Percentiles rank a stretch among this genome's conserved stretches.
Evolutionary conservation across 1,140 invertebrate genomes (phyloP).

Genomic region (Nasonia vitripennis): DNA sequence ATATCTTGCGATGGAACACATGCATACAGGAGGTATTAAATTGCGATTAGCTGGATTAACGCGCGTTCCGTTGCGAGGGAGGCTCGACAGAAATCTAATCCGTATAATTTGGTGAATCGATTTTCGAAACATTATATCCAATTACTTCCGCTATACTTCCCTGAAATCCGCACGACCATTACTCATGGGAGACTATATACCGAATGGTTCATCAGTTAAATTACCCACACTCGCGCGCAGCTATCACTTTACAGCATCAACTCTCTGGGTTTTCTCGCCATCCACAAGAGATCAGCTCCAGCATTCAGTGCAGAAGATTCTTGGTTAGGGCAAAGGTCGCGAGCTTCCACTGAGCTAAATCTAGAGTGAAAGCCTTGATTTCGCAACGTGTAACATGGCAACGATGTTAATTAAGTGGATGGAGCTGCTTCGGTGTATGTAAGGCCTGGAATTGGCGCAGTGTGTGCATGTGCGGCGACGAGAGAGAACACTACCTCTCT

Average conservation of each 20-base stretch:
- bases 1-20: not conserved
- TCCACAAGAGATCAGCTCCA: too few relatives aligned
- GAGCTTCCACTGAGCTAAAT: not conserved
- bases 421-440: not conserved
- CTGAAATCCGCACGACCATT: too few relatives aligned
- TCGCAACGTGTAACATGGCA: not conserved
- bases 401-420: constrained; percentile 1
- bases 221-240: too few relatives aligned
- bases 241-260: too few relatives aligned
- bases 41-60: not conserved
- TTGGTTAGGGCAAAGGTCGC: not conserved
- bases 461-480: not conserved
- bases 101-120: too few relatives aligned
- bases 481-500: not conserved
- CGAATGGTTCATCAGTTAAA: too few relatives aligned
- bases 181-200: too few relatives aligned
- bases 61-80: not conserved
- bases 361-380: not conserved
- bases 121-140: too few relatives aligned
- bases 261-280: too few relatives aligned
- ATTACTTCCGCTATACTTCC: too few relatives aligned
- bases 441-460: not conserved
- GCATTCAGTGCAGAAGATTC: not conserved
- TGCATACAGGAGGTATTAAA: not conserved
- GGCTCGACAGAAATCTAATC: too few relatives aligned